Evolutionary conservation across 2,797 vertebrate genomes (phyloP).

Genomic region (Naso thynnoides): DNA sequence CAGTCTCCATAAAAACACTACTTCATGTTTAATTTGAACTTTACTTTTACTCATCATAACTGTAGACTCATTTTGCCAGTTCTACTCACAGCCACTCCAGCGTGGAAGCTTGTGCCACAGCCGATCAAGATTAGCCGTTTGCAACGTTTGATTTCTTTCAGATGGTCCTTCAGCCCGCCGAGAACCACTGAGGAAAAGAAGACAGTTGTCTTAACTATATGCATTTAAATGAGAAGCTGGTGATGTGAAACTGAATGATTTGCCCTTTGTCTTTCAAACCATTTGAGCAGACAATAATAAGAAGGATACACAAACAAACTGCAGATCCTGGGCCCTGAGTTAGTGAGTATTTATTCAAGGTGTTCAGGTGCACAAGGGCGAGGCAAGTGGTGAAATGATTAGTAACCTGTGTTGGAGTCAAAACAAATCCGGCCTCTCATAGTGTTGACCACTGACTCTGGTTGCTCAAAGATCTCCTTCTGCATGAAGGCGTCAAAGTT

Average conservation of each 20-base stretch:
- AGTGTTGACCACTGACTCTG: constrained; percentile 96
- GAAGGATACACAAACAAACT: not conserved
- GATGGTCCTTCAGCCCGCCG: constrained; percentile 94
- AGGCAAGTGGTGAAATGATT: constrained; percentile 24
- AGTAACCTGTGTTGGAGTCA: constrained; percentile 90
- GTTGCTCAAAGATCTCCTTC: constrained; percentile 98
- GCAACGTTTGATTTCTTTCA: constrained; percentile 96
- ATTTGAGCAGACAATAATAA: not conserved
- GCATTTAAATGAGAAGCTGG: no score
- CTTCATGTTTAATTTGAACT: not conserved
- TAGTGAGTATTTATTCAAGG: not conserved
- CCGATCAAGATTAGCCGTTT: constrained; percentile 93
- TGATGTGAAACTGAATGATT: no score
- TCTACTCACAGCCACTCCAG: constrained; percentile 92
- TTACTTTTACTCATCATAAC: not conserved
- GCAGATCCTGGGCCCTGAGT: constrained; percentile 5
- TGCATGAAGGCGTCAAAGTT: constrained; percentile 98
- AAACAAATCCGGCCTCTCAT: constrained; percentile 97
- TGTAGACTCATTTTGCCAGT: not conserved
- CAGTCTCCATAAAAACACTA: not conserved
- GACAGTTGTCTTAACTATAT: not conserved
- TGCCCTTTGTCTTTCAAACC: not conserved
- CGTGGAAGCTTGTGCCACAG: constrained; percentile 96
- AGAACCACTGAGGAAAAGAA: constrained; percentile 86
- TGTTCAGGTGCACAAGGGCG: not conserved